Conservation (phyloP, 2,113 vertebrate genomes). For the Rallus limicola region DNA sequence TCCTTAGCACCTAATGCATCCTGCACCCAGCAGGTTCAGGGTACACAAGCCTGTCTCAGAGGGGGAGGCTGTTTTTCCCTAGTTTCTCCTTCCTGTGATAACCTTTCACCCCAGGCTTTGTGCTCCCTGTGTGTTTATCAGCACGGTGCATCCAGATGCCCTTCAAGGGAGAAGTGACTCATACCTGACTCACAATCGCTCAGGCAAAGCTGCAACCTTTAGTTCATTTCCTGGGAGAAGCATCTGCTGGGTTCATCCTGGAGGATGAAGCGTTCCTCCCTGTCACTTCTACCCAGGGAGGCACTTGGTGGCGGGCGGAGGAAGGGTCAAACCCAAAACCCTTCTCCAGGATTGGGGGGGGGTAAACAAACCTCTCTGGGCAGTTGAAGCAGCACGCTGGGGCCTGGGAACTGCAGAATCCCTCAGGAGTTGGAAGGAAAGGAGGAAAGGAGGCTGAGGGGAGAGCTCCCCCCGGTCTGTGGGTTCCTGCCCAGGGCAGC, state of each 20-base stretch:
- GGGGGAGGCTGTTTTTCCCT: background rate
- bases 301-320: constrained; percentile 27
- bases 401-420: background rate
- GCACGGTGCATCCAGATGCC: constrained; percentile 63
- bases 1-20: background rate
- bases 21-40: background rate
- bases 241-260: constrained; percentile 66
- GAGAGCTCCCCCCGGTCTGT: too few species aligned
- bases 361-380: background rate
- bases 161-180: constrained; percentile 72
- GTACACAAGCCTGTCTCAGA: background rate
- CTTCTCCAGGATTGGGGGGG: background rate
- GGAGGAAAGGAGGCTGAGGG: too few species aligned
- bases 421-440: too few species aligned
- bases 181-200: constrained; percentile 72
- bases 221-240: constrained; percentile 72
- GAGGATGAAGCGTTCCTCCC: constrained; percentile 63
- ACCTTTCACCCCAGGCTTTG: constrained; percentile 65
- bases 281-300: constrained; percentile 58
- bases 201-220: constrained; percentile 69
- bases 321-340: background rate
- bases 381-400: rapidly evolving
- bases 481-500: too few species aligned
- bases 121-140: constrained; percentile 67
- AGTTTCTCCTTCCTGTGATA: constrained; percentile 45